Evolutionary conservation across 2,113 vertebrate species (phyloP).

Genomic region (Xiphorhynchus elegans): DNA sequence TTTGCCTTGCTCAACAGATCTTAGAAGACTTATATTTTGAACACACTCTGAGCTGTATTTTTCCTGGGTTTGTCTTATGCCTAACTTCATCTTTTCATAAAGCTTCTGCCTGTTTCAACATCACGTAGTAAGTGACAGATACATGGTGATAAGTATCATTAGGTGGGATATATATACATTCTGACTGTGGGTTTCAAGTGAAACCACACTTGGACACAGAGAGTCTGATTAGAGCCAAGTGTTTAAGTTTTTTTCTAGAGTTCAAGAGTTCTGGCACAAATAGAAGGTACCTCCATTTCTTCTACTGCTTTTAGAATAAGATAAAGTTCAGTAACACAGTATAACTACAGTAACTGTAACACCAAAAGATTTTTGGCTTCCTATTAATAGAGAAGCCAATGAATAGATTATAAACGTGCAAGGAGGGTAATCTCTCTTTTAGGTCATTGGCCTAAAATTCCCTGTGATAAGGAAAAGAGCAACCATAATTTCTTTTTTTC

Average conservation of each 20-base stretch:
- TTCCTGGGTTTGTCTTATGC: neutral
- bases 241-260: neutral
- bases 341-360: neutral
- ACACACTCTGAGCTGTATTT: neutral
- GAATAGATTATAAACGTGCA: neutral
- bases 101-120: constrained; percentile 22
- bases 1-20: neutral
- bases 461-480: neutral
- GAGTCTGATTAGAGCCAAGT: neutral
- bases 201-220: constrained; percentile 10
- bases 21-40: neutral
- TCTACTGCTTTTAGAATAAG: neutral
- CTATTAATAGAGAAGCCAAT: neutral
- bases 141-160: neutral
- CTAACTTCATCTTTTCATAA: constrained; percentile 7
- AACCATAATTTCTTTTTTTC: neutral
- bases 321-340: neutral
- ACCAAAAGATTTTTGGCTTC: neutral
- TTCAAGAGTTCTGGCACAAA: neutral
- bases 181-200: constrained; percentile 23
- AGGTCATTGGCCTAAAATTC: neutral
- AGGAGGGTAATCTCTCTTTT: neutral
- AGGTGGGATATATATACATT: constrained; percentile 8
- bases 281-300: neutral
- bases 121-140: constrained; percentile 22